phyloP scores from a whole-genome alignment of 2,888 invertebrate species.

The Philereme transversata region DNA sequence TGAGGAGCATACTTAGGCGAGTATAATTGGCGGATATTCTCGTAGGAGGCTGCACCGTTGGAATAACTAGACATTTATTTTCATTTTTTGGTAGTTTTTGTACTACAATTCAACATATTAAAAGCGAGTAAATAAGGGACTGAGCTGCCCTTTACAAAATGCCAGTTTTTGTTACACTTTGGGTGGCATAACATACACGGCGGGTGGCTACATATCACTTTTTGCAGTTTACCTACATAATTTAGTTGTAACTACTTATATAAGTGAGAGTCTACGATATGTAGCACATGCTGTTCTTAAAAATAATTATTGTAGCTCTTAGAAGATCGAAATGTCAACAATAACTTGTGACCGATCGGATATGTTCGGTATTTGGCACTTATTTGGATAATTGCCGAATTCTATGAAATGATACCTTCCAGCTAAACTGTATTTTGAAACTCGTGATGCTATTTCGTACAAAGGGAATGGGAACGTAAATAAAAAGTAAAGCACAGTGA shows the following conservation, averaged over 20 bases:
- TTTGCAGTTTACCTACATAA: slow-evolving; percentile 6
- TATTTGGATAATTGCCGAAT: slow-evolving; percentile 16
- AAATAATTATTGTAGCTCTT: slow-evolving; percentile 19
- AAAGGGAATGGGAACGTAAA: neutral
- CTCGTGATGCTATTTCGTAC: neutral
- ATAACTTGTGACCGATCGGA: slow-evolving; percentile 19
- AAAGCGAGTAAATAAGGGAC: slow-evolving; percentile 13
- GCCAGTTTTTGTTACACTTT: slow-evolving; percentile 24
- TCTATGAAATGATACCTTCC: slow-evolving; percentile 13
- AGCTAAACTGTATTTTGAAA: neutral
- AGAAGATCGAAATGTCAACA: slow-evolving; percentile 24
- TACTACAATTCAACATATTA: slow-evolving; percentile 6
- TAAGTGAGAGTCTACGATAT: neutral
- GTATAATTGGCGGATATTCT: slow-evolving; percentile 30
- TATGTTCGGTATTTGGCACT: slow-evolving; percentile 5
- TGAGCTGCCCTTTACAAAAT: slow-evolving; percentile 15
- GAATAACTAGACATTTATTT: slow-evolving; percentile 9
- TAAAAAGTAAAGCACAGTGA: neutral
- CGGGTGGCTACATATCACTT: neutral
- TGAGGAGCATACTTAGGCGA: slow-evolving; percentile 5
- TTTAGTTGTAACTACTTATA: neutral
- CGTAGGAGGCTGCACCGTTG: slow-evolving; percentile 20
- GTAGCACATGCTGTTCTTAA: slow-evolving; percentile 15
- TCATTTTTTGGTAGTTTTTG: slow-evolving; percentile 20
- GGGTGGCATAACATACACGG: slow-evolving; percentile 14